These are phyloP conservation scores for Sarcoramphus papa DNA, from an alignment of 2,797 vertebrate species.

Conservation along the genomic window DNA sequence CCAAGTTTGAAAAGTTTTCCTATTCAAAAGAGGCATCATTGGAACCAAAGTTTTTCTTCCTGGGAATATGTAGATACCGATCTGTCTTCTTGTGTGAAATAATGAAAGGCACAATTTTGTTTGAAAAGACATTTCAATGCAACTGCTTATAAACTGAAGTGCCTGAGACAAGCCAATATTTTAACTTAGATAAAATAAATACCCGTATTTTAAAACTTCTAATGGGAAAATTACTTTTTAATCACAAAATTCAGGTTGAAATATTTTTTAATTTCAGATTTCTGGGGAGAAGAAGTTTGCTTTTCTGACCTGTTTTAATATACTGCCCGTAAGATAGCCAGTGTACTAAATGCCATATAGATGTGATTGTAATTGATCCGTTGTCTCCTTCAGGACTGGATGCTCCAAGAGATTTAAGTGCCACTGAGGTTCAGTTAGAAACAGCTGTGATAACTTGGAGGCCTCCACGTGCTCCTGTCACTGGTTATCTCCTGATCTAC, in stretches of 20 bases:
- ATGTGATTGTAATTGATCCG: not conserved
- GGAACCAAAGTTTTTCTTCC: not conserved
- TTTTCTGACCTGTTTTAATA: not conserved
- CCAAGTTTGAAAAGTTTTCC: not conserved
- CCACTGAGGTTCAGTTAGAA: slow-evolving; percentile 88
- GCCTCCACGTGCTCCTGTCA: slow-evolving; percentile 86
- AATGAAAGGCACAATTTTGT: not conserved
- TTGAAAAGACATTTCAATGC: not conserved
- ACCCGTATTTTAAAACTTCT: not conserved
- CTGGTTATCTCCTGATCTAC: slow-evolving; percentile 89
- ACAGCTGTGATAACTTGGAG: slow-evolving; percentile 86
- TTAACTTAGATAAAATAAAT: not conserved
- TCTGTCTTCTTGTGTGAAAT: not conserved
- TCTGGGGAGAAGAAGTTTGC: not conserved
- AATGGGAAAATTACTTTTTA: not conserved
- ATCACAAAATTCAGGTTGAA: not conserved
- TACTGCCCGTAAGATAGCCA: not conserved
- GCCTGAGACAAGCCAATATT: not conserved
- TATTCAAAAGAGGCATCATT: not conserved
- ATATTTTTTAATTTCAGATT: not conserved
- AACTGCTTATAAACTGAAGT: not conserved
- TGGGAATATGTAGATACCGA: not conserved
- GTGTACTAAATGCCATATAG: not conserved
- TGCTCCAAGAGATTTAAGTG: slow-evolving; percentile 84
- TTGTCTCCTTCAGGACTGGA: slow-evolving; percentile 81